Base-by-base conservation (phyloP, 2,113 vertebrate genomes). In the Phyllostomus hastatus region DNA sequence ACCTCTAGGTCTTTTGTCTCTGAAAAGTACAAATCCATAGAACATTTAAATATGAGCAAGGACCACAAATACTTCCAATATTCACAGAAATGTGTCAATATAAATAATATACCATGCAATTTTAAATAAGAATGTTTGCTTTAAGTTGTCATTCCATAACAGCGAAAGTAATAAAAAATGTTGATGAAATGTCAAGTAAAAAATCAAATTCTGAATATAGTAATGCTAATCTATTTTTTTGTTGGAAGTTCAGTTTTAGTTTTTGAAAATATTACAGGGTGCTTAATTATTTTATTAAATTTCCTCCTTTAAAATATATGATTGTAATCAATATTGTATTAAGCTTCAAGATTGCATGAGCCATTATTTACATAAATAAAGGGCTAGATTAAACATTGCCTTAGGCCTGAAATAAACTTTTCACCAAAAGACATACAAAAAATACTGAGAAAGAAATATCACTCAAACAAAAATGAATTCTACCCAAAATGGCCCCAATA, bases 111-210 rank as follows among this genome's bases (percentile, higher is more conserved):
- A 4, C 2, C 7, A 46, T 28, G 7, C 8, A 79, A 24, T 61
- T 96, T 83, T 95, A n/a, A 96, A 59, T 67, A 81, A 75, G 2
- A 92, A 12, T n/a, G 16, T 73, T 66, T 91, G 9, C 76, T 82
- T 72, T 78, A 83, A 93, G 70, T 28, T 59, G 20, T 78, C 50
- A 28, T 75, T 11, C 50, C 72, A 67, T 80, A 92, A 41, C 1
- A 82, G n/a, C 85, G 4, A 91, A 88, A 31, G 5, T 81, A 81
- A 90, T 66, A 1, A 52, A 69, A 79, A 81, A 70, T 81, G 43
- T 8, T 94, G 67, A 64, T 48, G 70, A 61, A 90, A 57, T 70
- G 69, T 64, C 50, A 94, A 46, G 31, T 61, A 48, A 80, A 89
- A 88, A 96, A 64, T 11, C 15, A 43, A 33, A 61, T 88, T 75